A percentile compares a stretch with the other conserved stretches of the same genome.
phyloP scores from a whole-genome alignment of 1,140 invertebrate genomes.

The Scaptomyza montana region DNA sequence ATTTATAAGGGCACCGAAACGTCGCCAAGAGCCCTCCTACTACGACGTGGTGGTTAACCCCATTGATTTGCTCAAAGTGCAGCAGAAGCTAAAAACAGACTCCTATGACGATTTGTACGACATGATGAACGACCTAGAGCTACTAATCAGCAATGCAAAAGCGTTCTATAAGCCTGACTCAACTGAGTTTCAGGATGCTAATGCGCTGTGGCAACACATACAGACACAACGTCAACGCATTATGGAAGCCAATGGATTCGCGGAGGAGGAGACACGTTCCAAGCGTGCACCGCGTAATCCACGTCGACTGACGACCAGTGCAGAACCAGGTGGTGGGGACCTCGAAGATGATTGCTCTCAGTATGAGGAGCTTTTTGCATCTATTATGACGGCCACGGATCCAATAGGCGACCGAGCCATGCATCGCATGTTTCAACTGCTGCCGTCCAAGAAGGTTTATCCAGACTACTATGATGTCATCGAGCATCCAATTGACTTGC shows the following conservation, averaged over 20 bases:
- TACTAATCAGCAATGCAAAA: slow-evolving; percentile 95
- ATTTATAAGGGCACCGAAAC: slow-evolving; percentile 96
- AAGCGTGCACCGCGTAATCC: slow-evolving; percentile 68
- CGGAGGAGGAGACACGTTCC: slow-evolving; percentile 74
- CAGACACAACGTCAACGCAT: slow-evolving; percentile 85
- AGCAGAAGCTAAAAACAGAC: slow-evolving; percentile 98
- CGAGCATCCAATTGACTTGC: slow-evolving; percentile 97
- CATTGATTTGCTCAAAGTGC: slow-evolving; percentile 95
- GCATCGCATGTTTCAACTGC: slow-evolving; percentile 93
- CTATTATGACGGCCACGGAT: slow-evolving; percentile 91
- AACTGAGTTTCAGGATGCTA: slow-evolving; percentile 95
- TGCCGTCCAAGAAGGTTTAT: slow-evolving; percentile 96
- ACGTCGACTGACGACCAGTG: slow-evolving; percentile 76
- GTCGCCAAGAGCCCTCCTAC: slow-evolving; percentile 94
- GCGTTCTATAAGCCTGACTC: slow-evolving; percentile 95
- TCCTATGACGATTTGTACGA: slow-evolving; percentile 96
- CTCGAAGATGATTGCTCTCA: slow-evolving; percentile 89
- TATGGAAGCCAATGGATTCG: slow-evolving; percentile 80
- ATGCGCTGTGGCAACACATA: slow-evolving; percentile 95
- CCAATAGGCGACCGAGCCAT: slow-evolving; percentile 92
- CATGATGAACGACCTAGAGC: slow-evolving; percentile 92
- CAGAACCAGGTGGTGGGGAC: slow-evolving; percentile 84
- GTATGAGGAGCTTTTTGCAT: slow-evolving; percentile 92
- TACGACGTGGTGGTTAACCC: slow-evolving; percentile 96
- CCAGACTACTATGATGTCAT: slow-evolving; percentile 99